Percentiles rank a stretch among this genome's conserved stretches.
phyloP scores from a whole-genome alignment of 2,797 vertebrate genomes.

The Pygocentrus nattereri region DNA sequence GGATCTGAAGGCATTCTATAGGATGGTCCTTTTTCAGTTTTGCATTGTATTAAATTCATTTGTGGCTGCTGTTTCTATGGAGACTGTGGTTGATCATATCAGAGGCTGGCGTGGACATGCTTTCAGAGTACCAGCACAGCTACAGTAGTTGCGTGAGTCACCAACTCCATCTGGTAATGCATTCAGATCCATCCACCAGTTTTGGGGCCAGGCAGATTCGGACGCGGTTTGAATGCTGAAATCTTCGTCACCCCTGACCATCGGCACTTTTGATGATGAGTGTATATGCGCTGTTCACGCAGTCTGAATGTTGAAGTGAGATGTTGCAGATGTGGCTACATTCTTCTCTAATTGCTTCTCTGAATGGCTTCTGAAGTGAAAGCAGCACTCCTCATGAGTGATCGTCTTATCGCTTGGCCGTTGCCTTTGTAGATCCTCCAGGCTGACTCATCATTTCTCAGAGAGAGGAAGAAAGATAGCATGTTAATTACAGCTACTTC shows the following conservation, averaged over 20 bases:
- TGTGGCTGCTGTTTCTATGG: slow-evolving; percentile 51
- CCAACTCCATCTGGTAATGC: slow-evolving; percentile 17
- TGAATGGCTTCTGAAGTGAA: background rate
- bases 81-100: slow-evolving; percentile 43
- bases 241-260: slow-evolving; percentile 10
- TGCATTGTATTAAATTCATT: background rate
- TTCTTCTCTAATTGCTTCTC: background rate
- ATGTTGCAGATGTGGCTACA: background rate
- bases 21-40: no score
- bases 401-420: background rate
- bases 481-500: slow-evolving; percentile 59
- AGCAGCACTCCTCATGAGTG: background rate
- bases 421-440: slow-evolving; percentile 58
- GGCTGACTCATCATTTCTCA: slow-evolving; percentile 73
- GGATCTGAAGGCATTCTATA: no score
- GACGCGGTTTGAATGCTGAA: background rate
- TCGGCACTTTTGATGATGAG: background rate
- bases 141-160: slow-evolving; percentile 34
- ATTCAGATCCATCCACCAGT: slow-evolving; percentile 1
- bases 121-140: slow-evolving; percentile 10
- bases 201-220: slow-evolving; percentile 14
- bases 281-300: background rate
- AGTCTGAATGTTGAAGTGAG: background rate
- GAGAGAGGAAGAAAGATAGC: slow-evolving; percentile 38
- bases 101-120: slow-evolving; percentile 45